Evolutionary conservation across 35 echinoderm and acorn worm genomes (phyloP).

Genomic region (Ptychodera flava): DNA sequence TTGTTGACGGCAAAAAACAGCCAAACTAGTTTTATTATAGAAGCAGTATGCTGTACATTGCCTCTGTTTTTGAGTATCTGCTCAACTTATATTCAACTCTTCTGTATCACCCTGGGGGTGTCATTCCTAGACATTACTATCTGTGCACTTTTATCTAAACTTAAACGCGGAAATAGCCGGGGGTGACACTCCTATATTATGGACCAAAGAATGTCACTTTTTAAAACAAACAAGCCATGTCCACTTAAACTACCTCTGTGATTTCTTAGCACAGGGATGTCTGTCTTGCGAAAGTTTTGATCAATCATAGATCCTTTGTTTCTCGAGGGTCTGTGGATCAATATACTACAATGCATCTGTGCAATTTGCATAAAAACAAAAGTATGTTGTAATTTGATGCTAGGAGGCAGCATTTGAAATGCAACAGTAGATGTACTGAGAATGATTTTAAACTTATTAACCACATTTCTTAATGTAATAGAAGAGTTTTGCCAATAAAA

Average conservation of each 20-base stretch:
- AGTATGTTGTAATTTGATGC: not conserved
- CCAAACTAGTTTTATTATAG: too few species aligned
- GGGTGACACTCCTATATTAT: not conserved
- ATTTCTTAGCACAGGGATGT: not conserved
- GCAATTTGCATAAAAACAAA: constrained; percentile 2
- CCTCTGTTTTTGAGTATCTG: too few species aligned
- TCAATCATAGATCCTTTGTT: too few species aligned
- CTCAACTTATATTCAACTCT: too few species aligned
- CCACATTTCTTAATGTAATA: not conserved
- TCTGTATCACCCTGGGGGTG: too few species aligned
- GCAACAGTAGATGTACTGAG: not conserved
- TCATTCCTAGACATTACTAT: too few species aligned
- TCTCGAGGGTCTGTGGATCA: too few species aligned
- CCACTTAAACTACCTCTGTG: not conserved
- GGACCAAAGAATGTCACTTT: not conserved
- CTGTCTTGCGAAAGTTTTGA: too few species aligned
- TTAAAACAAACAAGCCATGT: not conserved
- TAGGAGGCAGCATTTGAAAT: not conserved
- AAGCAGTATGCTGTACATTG: too few species aligned
- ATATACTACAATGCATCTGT: not conserved
- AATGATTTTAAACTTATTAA: not conserved
- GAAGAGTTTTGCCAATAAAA: not conserved
- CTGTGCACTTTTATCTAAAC: too few species aligned
- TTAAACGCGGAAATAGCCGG: too few species aligned
- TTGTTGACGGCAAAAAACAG: too few species aligned